phyloP scores from a whole-genome alignment of 2,888 invertebrate genomes.

The Tetanocera ferruginea region DNA sequence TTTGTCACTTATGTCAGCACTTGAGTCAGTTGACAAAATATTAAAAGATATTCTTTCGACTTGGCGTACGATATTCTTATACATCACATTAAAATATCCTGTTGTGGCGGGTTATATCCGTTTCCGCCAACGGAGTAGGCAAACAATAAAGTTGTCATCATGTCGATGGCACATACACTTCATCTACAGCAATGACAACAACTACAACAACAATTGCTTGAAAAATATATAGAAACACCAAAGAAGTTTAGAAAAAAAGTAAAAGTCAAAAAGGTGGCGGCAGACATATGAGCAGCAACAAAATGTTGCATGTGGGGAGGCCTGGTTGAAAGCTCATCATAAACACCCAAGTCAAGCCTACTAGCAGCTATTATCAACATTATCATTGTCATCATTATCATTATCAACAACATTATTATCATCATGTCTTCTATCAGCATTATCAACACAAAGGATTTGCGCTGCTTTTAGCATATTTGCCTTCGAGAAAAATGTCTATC shows the following conservation, averaged over 20 bases:
- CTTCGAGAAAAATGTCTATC: background rate
- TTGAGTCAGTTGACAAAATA: constrained; percentile 2
- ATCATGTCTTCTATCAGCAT: background rate
- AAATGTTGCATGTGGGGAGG: background rate
- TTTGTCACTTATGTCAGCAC: background rate
- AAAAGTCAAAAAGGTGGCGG: no score
- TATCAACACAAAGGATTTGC: background rate
- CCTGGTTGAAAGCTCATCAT: background rate
- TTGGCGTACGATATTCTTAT: background rate
- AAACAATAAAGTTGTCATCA: background rate
- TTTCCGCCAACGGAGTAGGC: background rate
- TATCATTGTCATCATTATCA: background rate
- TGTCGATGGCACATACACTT: background rate
- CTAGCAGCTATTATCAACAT: background rate
- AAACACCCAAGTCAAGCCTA: background rate
- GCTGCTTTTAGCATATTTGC: background rate
- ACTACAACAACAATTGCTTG: no score
- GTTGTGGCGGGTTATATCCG: background rate
- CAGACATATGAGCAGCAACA: no score
- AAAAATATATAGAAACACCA: background rate
- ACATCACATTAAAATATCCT: background rate
- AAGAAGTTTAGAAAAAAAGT: background rate
- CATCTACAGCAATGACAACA: background rate
- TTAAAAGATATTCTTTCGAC: background rate
- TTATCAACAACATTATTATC: background rate